Base-by-base conservation (phyloP, 2,888 invertebrate genomes). In the Mesorhabditis sp. region DNA sequence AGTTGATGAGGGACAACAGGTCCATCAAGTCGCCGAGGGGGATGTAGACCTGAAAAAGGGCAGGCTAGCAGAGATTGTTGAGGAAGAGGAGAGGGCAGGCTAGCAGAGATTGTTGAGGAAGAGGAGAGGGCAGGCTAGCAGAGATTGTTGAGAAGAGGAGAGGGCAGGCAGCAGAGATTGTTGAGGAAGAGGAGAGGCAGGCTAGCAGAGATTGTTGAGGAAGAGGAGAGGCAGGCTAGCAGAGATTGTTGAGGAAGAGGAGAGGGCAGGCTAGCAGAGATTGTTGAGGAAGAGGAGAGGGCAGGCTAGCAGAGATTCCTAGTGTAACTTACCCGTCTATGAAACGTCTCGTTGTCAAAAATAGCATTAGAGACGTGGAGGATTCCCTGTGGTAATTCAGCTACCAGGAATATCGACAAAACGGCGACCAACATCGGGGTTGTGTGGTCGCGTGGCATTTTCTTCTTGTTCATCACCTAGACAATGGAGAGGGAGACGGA, bases 391-490 rank as follows among this genome's bases (percentile, higher is more conserved):
- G 84, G 84, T 43, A 84, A 65, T 69, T 84, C 84, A 41, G 84
- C 81, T 6, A 84, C 44, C 43, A 84, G 69, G 68, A 84, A 84
- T 43, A 84, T 84, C 45, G 82, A 78, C 4, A 84, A 75, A 5
- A 84, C 83, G 43, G 84, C 84, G 28, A 84, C 82, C 5, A 82
- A 74, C 84, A 84, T 84, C 10, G 84, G 84, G n/a, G 84, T 84
- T 4, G 84, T 84, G 70, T 84, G 83, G 67, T 84, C 84, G 43
- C 83, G 72, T 10, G 84, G 84, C 73, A 84, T 80, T 65, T 80
- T 73, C 64, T 81, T 76, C 72, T 81, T 84, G 69, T 84, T 82
- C 84, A 84, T 84, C 45, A 83, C 78, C 80, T 80, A 13, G 13
- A 65, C 2, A 43, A 43, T 43, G 7, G 44, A 65, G 15, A 63